A percentile compares a stretch with the other conserved stretches of the same genome.
Conservation (phyloP, 2,888 invertebrate genomes). For the Alviniconcha strummeri region DNA sequence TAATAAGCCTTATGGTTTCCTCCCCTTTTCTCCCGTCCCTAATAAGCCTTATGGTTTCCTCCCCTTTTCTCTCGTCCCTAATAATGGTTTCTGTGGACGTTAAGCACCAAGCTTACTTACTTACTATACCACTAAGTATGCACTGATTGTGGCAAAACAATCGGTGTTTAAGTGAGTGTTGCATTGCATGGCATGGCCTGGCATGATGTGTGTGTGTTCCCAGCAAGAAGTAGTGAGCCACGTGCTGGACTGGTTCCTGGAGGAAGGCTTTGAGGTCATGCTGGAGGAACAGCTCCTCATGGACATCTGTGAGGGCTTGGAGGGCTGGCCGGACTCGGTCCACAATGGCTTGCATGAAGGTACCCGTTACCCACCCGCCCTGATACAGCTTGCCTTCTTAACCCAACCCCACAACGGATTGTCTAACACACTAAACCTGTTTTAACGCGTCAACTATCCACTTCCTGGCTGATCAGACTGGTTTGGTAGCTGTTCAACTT, state of each 20-base stretch:
- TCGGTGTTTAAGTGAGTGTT: too few species aligned
- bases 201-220: neutral
- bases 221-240: conserved; percentile 22
- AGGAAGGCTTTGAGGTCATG: conserved; percentile 22
- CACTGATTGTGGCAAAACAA: too few species aligned
- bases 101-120: too few species aligned
- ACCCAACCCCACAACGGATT: neutral
- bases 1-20: too few species aligned
- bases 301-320: conserved; percentile 21
- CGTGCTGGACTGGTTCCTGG: conserved; percentile 13
- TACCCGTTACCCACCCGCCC: neutral
- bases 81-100: too few species aligned
- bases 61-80: too few species aligned
- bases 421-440: neutral
- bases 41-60: too few species aligned
- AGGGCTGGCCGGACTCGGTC: conserved; percentile 9
- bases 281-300: conserved; percentile 8
- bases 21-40: too few species aligned
- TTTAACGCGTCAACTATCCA: neutral
- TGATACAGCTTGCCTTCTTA: neutral
- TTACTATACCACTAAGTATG: too few species aligned
- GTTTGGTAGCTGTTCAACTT: too few species aligned
- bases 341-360: conserved; percentile 10
- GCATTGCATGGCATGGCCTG: too few species aligned
- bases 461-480: too few species aligned